phyloP scores from a whole-genome alignment of 2,888 invertebrate genomes.

The Anthophora plumipes region DNA sequence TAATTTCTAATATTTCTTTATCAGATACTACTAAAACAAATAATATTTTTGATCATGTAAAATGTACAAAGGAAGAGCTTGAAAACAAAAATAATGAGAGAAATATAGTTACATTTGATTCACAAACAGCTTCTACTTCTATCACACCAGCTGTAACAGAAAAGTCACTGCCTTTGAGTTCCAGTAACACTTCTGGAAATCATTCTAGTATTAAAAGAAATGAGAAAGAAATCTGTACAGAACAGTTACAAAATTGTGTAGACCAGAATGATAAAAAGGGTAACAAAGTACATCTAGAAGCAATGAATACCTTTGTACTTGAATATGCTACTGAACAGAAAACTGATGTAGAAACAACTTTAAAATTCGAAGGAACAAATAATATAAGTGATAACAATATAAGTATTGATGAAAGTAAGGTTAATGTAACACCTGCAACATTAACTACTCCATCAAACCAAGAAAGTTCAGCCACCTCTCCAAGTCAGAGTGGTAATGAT shows the following conservation, averaged over 20 bases:
- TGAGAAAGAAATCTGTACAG: not conserved
- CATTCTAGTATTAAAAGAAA: not conserved
- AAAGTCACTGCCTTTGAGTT: conserved; percentile 49
- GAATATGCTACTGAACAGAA: not conserved
- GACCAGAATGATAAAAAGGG: not conserved
- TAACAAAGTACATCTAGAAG: conserved; percentile 7
- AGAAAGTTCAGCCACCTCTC: not conserved
- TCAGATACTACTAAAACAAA: not conserved
- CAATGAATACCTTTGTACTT: conserved; percentile 14
- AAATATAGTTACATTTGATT: not conserved
- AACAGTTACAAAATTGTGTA: not conserved
- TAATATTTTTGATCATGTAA: not conserved
- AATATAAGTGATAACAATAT: conserved; percentile 3
- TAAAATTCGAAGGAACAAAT: not conserved
- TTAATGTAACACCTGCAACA: not conserved
- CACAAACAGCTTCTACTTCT: conserved; percentile 15
- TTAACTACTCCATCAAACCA: not conserved
- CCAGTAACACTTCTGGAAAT: conserved; percentile 7
- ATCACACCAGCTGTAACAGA: conserved; percentile 40
- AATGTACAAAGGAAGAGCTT: conserved; percentile 1
- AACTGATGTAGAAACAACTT: not conserved
- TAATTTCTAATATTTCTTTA: conserved; percentile 6
- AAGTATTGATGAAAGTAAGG: not conserved
- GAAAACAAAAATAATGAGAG: not conserved
- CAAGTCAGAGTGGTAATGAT: not conserved